Evolutionary conservation across 2,797 vertebrate genomes (phyloP).

Genomic region (Manis javanica): DNA sequence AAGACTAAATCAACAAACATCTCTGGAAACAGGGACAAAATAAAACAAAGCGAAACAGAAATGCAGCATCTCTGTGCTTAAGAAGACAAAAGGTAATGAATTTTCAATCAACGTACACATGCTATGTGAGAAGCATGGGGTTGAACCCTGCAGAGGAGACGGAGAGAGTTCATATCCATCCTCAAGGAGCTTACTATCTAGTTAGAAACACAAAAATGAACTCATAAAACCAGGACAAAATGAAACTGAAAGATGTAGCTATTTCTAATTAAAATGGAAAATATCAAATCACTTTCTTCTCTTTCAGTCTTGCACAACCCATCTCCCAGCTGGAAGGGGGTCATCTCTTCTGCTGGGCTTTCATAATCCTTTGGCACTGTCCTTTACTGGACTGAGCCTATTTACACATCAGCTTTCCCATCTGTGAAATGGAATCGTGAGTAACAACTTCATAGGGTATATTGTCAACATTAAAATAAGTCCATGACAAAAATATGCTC

Average conservation of each 20-base stretch:
- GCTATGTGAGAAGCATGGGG: neutral
- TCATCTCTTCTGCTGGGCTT: neutral
- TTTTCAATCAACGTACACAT: neutral
- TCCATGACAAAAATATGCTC: neutral
- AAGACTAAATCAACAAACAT: neutral
- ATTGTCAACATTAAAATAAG: neutral
- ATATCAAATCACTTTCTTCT: neutral
- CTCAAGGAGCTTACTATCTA: neutral
- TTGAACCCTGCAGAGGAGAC: neutral
- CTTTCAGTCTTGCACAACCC: neutral
- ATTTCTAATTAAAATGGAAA: neutral
- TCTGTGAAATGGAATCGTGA: slow-evolving; percentile 17
- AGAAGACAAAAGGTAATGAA: neutral
- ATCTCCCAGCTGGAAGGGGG: neutral
- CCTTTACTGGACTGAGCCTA: neutral
- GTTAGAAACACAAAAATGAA: neutral
- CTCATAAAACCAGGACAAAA: neutral
- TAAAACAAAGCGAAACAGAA: neutral
- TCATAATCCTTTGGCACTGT: neutral
- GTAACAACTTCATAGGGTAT: neutral
- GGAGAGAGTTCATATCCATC: neutral
- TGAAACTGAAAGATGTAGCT: neutral
- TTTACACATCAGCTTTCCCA: neutral
- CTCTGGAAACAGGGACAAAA: neutral
- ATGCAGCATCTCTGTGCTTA: neutral